A percentile compares a stretch with the other conserved stretches of the same genome.
Conservation (phyloP, 2,113 vertebrate genomes). For the Nymphicus hollandicus region DNA sequence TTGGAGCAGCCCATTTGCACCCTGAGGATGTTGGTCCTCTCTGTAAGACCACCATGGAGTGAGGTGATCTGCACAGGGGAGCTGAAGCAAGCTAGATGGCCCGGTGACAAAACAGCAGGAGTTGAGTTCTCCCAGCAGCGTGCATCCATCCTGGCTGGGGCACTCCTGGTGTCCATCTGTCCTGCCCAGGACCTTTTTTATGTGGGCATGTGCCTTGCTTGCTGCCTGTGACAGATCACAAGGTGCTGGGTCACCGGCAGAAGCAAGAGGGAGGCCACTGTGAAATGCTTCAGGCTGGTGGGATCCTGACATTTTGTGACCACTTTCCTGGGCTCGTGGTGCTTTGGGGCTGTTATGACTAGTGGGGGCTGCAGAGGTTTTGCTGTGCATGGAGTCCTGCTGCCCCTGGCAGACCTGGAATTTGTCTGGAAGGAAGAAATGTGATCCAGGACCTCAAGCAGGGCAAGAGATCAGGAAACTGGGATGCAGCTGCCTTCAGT, state of each 20-base stretch:
- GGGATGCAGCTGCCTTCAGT: neutral
- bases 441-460: neutral
- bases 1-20: neutral
- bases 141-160: neutral
- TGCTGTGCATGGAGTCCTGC: neutral
- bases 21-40: neutral
- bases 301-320: neutral
- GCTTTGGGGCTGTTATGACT: neutral
- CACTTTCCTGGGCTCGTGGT: neutral
- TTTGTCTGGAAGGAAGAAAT: fast-evolving
- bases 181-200: neutral
- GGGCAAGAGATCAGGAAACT: neutral
- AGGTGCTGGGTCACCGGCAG: fast-evolving
- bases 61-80: neutral
- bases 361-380: neutral
- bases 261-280: neutral
- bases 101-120: neutral
- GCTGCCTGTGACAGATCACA: neutral
- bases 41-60: neutral
- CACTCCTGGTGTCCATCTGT: neutral
- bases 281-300: neutral
- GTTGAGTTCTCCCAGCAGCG: neutral
- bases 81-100: neutral
- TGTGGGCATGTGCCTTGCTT: fast-evolving
- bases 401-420: fast-evolving